Evolutionary conservation across 1,140 invertebrate species (phyloP).

Genomic region (Colletes latitarsis): DNA sequence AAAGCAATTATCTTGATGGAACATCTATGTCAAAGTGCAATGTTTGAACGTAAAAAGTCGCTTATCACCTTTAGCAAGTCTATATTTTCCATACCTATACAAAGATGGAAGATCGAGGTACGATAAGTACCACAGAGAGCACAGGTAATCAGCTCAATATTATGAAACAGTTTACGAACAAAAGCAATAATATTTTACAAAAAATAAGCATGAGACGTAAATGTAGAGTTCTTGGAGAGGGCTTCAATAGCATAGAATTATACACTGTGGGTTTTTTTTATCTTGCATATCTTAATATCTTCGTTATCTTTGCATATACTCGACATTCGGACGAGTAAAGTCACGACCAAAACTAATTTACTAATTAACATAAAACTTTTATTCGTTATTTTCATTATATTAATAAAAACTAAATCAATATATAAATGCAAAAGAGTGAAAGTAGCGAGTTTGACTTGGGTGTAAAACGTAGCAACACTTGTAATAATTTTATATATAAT

Average conservation of each 20-base stretch:
- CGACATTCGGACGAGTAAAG: too few species aligned
- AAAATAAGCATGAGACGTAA: too few species aligned
- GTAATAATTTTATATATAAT: slow-evolving; percentile 70
- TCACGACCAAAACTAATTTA: too few species aligned
- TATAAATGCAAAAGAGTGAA: neutral
- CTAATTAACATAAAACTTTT: too few species aligned
- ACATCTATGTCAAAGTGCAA: neutral
- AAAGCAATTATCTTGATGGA: neutral
- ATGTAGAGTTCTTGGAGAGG: too few species aligned
- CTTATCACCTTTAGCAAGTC: neutral
- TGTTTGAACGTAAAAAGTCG: neutral
- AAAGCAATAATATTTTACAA: neutral
- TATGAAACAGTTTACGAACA: neutral
- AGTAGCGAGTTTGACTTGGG: neutral
- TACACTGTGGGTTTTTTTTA: too few species aligned
- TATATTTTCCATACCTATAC: neutral
- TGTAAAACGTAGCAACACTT: neutral
- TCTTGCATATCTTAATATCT: too few species aligned
- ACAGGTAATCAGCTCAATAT: neutral
- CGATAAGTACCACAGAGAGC: neutral
- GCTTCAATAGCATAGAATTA: too few species aligned
- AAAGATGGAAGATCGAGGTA: too few species aligned
- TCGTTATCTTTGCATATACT: too few species aligned
- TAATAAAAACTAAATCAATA: too few species aligned
- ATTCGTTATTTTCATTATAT: too few species aligned